Evolutionary conservation across 2,797 vertebrate genomes (phyloP).

Genomic region (Botia kubotai): DNA sequence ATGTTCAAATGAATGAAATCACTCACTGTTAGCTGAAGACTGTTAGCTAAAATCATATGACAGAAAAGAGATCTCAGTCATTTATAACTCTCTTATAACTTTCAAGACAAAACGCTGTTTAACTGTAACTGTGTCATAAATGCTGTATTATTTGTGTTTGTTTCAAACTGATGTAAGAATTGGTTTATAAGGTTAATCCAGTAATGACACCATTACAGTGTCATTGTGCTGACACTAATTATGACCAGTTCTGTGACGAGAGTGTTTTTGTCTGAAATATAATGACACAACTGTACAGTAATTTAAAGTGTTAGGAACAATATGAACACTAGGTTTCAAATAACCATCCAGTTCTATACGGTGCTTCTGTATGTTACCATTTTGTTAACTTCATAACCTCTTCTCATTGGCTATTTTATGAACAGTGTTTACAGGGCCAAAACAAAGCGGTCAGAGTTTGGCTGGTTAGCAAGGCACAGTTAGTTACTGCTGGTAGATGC

Average conservation of each 20-base stretch:
- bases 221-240: not conserved
- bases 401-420: too few relatives aligned
- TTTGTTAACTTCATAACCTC: too few relatives aligned
- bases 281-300: slow-evolving; percentile 11
- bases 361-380: too few relatives aligned
- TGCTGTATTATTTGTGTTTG: not conserved
- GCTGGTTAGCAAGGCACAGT: too few relatives aligned
- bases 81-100: not conserved
- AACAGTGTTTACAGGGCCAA: too few relatives aligned
- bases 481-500: too few relatives aligned
- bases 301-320: not conserved
- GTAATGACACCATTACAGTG: not conserved
- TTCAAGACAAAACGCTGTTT: not conserved
- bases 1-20: too few relatives aligned
- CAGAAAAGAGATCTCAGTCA: not conserved
- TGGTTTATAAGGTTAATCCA: not conserved
- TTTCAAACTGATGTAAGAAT: not conserved
- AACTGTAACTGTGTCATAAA: not conserved
- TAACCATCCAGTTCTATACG: not conserved
- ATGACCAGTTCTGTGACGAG: slow-evolving; percentile 4
- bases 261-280: slow-evolving; percentile 7
- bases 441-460: too few relatives aligned
- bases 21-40: not conserved
- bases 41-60: not conserved
- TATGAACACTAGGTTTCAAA: not conserved